A percentile compares a stretch with the other conserved stretches of the same genome.
Evolutionary conservation across 2,888 invertebrate genomes (phyloP).

Genomic region (Drosophila nr. perissopoda): DNA sequence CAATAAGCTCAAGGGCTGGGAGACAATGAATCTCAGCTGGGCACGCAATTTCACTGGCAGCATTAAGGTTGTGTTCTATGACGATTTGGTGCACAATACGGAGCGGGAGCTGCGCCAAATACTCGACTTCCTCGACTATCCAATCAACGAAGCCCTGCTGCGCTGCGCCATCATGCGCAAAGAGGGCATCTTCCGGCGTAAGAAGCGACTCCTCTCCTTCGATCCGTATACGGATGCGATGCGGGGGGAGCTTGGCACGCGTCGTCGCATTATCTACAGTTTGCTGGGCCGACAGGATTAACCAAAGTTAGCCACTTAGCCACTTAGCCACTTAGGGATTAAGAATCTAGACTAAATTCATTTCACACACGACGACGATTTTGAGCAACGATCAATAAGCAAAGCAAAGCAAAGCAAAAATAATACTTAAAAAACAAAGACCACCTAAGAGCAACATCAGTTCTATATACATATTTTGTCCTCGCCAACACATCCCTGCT

Average conservation of each 20-base stretch:
- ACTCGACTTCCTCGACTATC: conserved; percentile 87
- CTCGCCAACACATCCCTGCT: conserved; percentile 7
- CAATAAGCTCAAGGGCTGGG: conserved; percentile 89
- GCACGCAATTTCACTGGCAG: conserved; percentile 89
- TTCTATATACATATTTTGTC: conserved; percentile 14
- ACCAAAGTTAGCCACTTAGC: neutral
- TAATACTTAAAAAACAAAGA: conserved; percentile 16
- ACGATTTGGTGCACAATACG: conserved; percentile 88
- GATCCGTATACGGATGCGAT: conserved; percentile 90
- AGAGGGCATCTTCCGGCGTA: conserved; percentile 91
- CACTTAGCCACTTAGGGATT: neutral
- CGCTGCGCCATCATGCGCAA: conserved; percentile 87
- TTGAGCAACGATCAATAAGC: conserved; percentile 33
- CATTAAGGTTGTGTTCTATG: conserved; percentile 90
- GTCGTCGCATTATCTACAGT: conserved; percentile 86
- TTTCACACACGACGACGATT: neutral
- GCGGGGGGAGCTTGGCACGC: conserved; percentile 85
- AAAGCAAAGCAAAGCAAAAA: conserved; percentile 10
- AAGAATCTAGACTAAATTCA: conserved; percentile 5
- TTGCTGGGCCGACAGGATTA: conserved; percentile 78
- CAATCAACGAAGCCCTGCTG: conserved; percentile 86
- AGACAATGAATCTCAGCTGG: conserved; percentile 89
- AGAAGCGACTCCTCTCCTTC: conserved; percentile 88
- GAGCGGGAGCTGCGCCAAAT: conserved; percentile 87
- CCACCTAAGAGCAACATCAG: conserved; percentile 37